Conservation (phyloP, 1,140 invertebrate genomes). For the Eriocheir sinensis region DNA sequence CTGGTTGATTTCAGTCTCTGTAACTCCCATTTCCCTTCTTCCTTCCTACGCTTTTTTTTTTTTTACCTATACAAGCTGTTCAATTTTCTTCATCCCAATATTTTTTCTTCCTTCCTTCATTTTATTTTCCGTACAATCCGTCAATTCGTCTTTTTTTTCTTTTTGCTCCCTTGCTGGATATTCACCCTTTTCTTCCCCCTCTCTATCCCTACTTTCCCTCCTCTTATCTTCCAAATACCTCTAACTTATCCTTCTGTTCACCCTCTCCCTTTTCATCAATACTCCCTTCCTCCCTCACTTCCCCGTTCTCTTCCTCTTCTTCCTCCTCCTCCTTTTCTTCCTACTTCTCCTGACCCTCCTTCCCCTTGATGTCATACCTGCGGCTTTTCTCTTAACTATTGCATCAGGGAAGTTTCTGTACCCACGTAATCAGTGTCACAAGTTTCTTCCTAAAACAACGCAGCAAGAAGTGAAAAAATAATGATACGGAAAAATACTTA, state of each 20-base stretch:
- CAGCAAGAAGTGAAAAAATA: too few species aligned
- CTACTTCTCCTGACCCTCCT: background rate
- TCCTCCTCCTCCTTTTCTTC: background rate
- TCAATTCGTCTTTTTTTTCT: too few species aligned
- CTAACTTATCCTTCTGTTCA: background rate
- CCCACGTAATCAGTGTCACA: too few species aligned
- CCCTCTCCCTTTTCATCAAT: background rate
- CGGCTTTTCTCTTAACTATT: background rate
- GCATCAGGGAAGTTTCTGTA: background rate
- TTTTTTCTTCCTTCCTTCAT: background rate
- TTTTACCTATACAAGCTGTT: background rate
- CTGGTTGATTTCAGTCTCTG: too few species aligned
- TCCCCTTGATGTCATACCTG: background rate
- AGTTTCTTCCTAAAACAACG: too few species aligned
- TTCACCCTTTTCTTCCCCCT: background rate
- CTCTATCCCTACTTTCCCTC: background rate
- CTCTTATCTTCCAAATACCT: too few species aligned
- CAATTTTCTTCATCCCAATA: too few species aligned
- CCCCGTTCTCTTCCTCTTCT: background rate
- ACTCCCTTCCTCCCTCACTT: background rate
- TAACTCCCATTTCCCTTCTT: background rate
- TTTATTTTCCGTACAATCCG: too few species aligned
- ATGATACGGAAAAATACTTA: too few species aligned
- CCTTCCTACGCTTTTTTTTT: background rate
- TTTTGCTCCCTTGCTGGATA: too few species aligned